Evolutionary conservation across 2,113 vertebrate species (phyloP), one percentile per base, ranked within the genome.

Genomic region (Pygathrix nemaeus): DNA sequence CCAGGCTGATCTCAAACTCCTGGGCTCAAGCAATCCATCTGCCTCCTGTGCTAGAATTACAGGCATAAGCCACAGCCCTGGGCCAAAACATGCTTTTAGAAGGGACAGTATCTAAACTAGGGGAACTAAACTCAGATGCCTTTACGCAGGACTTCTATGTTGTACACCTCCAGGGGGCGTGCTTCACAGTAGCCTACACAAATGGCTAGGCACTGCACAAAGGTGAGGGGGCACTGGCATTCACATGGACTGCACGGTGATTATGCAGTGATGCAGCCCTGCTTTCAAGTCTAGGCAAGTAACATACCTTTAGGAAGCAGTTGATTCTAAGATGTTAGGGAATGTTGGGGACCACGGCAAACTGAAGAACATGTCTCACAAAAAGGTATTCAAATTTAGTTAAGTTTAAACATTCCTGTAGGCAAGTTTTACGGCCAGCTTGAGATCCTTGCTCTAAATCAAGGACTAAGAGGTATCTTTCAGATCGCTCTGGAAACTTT

Each of bases 141-240:
- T 80, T 57, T 52, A 43, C 55, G 2, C 25, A 68, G 50, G 59
- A 59, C 40, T 6, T n/a, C 30, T 43, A 8, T 7, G 9, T 73
- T 72, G 18, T 21, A 2, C 4, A 81, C 10, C 76, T 90, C 16
- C 8, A 17, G 16, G 57, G 10, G 43, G 5, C 1, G 0, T 1
- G 38, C 16, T 55, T 88, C 66, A 1, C n/a, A 9, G 73, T 4
- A 17, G 40, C 73, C 55, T 7, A 0, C 10, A 3, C 40, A 76
- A 18, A 23, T 23, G 43, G 6, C 25, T 13, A n/a, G 21, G 45
- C 20, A 1, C 25, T 6, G 8, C 52, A 72, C 32, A 13, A 25
- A 16, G 76, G 27, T 50, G 45, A 48, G 25, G 57, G 25, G 21
- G 6, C 1, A 1, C 32, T 0, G 14, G 45, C 32, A 1, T 18